Base-by-base conservation (phyloP, 2,888 invertebrate species). In the Acrobasis consociella region DNA sequence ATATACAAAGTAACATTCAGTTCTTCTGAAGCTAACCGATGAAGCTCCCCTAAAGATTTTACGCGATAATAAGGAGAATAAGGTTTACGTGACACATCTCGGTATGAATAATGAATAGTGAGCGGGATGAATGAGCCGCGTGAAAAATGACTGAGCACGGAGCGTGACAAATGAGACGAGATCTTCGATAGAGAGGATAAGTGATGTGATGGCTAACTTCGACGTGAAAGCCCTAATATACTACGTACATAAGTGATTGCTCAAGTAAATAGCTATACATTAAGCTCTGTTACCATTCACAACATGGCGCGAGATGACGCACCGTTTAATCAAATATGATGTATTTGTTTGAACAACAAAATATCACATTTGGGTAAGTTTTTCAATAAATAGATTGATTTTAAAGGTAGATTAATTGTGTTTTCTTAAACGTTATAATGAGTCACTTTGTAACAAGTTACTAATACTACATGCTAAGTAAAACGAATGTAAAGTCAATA, bases 71-170 rank as follows among this genome's bases (percentile, higher is more conserved):
- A 9, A 42, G 56, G 56, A 42, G 55, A 38, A 17, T 50, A 55
- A 55, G 38, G 55, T 39, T 46, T 46, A 55, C 22, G 22, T 22
- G 56, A 56, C 56, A 56, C 10, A 42, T 56, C 42, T 56, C 42
- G 56, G 42, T 56, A 42, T 56, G 55, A 56, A 56, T 42, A 56
- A 56, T 56, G 39, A 52, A 52, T 31, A 52, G 39, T 39, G 10
- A 38, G 31, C 31, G 31, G 15, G 42, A 56, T 56, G 39, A 42
- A 56, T 56, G 56, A 56, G 15, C 53, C 13, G 5, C 17, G 42
- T 56, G 17, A 56, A 56, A 22, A 56, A 56, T 56, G 56, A 56
- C 17, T 9, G 9, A 56, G 17, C 42, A 56, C 17, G 16, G 42
- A 39, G 56, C 42, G 56, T 22, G 42, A 42, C 56, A 17, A 56